Evolutionary conservation across 2,888 invertebrate genomes (phyloP), one percentile per base, ranked within the genome.

Genomic region (Cataglyphis livida): DNA sequence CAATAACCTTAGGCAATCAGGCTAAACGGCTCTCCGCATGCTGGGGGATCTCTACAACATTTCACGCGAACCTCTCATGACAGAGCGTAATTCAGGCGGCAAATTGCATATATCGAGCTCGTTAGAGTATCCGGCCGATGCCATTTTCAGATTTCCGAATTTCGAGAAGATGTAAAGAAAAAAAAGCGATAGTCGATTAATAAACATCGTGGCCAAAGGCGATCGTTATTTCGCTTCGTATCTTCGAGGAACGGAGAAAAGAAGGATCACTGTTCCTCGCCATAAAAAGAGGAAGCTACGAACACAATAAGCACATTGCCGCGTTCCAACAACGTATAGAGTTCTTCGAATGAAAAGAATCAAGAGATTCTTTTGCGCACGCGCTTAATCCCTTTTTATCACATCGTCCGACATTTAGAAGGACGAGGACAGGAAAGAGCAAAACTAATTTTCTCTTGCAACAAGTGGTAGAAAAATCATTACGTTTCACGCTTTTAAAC

Each of bases 51-150:
- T n/a, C 44, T 5, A 32, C 57, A n/a, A 32, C 57, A n/a, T 68
- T 78, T 66, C 28, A n/a, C 41, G 25, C n/a, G 12, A 44, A 25
- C 5, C 41, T 59, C 41, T 25, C 54, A 44, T 44, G 5, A 70
- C 9, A 71, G 6, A 78, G 54, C 74, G 64, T 73, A 82, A 87
- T 81, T 83, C 82, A 76, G 66, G 32, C 32, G 62, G 48, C 85
- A 48, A 81, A 86, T 87, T 85, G 62, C 76, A 44, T 71, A 75
- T 57, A 66, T 12, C 7, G 25, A 10, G 3, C 2, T 5, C n/a
- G 18, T 18, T 5, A 3, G 9, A 21, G 62, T 3, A 21, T 64
- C 35, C 7, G 18, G 18, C 4, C n/a, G 6, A 41, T 32, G 25
- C 4, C 44, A 65, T 51, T 68, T 6, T n/a, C 35, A 75, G 25